Percentiles rank a stretch among this genome's conserved stretches.
These are phyloP conservation scores for Tryphoninae sp. DNA, from an alignment of 2,888 invertebrate species.

Conservation along the genomic window DNA sequence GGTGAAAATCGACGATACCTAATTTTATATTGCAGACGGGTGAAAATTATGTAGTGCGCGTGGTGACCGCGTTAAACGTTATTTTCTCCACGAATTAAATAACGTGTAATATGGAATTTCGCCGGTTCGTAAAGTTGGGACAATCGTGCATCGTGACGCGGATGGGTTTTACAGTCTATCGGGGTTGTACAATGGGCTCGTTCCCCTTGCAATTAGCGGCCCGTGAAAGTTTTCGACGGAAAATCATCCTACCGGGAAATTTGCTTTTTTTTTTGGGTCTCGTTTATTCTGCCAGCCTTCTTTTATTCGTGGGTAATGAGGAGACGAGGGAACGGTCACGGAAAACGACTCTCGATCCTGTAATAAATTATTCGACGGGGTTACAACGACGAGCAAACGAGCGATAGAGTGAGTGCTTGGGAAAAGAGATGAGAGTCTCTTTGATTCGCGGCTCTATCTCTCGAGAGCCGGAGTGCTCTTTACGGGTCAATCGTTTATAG, in stretches of 20 bases:
- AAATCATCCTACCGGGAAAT: background rate
- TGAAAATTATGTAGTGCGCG: no score
- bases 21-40: no score
- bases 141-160: background rate
- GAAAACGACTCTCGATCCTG: slow-evolving; percentile 38
- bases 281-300: background rate
- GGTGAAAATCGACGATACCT: no score
- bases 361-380: slow-evolving; percentile 55
- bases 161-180: background rate
- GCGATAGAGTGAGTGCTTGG: background rate
- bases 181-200: background rate
- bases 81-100: background rate
- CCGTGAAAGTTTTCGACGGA: background rate
- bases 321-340: slow-evolving; percentile 10
- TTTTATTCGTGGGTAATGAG: slow-evolving; percentile 38
- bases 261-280: background rate
- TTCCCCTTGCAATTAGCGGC: background rate
- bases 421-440: slow-evolving; percentile 42
- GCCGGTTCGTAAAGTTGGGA: background rate
- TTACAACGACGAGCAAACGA: slow-evolving; percentile 14
- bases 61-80: no score
- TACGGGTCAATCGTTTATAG: slow-evolving; percentile 54
- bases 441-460: slow-evolving; percentile 44
- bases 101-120: background rate
- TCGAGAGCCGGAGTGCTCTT: slow-evolving; percentile 24